phyloP scores from a whole-genome alignment of 2,888 invertebrate species.

The Congeria kusceri region DNA sequence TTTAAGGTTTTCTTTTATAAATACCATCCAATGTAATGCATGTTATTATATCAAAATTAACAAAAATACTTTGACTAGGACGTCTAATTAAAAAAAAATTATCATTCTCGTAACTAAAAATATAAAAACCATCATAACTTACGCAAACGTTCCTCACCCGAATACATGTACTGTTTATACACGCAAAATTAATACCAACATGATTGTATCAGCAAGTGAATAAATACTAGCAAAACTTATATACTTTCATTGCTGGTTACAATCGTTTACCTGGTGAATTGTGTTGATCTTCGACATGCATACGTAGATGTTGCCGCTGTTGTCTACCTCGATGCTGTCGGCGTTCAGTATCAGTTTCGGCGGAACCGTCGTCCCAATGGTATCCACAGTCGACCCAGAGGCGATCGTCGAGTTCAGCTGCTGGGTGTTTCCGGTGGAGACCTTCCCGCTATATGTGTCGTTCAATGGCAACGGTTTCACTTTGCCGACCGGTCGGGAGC shows the following conservation, averaged over 20 bases:
- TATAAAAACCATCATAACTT: too few relatives aligned
- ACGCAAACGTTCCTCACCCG: too few relatives aligned
- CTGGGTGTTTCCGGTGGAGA: conserved; percentile 6
- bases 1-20: too few relatives aligned
- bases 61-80: too few relatives aligned
- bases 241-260: background rate
- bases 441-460: conserved; percentile 3
- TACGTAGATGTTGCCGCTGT: conserved; percentile 54
- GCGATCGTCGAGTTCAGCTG: conserved; percentile 35
- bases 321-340: conserved; percentile 53
- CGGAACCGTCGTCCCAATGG: conserved; percentile 24
- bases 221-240: too few relatives aligned
- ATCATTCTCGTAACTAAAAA: too few relatives aligned
- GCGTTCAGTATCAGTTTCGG: conserved; percentile 51
- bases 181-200: too few relatives aligned
- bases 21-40: too few relatives aligned
- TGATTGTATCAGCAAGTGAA: too few relatives aligned
- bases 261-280: conserved; percentile 37
- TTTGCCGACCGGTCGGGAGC: conserved; percentile 37
- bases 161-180: too few relatives aligned
- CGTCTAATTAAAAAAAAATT: too few relatives aligned
- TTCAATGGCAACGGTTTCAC: conserved; percentile 32
- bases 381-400: conserved; percentile 42
- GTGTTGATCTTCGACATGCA: conserved; percentile 55
- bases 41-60: too few relatives aligned